These are phyloP conservation scores for Microctonus hyperodae DNA, from an alignment of 2,888 invertebrate genomes.

Conservation along the genomic window DNA sequence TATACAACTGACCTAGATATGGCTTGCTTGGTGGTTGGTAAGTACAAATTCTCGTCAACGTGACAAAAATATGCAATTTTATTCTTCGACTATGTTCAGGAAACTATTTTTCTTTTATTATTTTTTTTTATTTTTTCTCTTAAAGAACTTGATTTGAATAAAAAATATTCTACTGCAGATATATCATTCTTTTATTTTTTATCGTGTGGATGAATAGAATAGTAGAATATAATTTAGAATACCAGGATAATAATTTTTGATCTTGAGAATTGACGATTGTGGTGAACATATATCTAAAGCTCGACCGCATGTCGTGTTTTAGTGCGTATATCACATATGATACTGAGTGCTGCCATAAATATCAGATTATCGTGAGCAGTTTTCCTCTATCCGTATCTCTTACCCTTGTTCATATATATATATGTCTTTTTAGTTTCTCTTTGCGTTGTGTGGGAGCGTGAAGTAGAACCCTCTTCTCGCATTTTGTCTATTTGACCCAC, in stretches of 20 bases:
- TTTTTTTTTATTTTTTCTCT: background rate
- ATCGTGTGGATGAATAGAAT: background rate
- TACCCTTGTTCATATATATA: background rate
- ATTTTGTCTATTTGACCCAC: conserved; percentile 27
- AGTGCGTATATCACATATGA: conserved; percentile 47
- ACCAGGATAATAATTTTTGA: conserved; percentile 26
- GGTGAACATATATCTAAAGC: conserved; percentile 20
- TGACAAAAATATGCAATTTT: background rate
- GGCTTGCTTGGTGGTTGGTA: background rate
- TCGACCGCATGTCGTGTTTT: conserved; percentile 39
- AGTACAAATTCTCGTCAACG: background rate
- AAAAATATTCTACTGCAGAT: background rate
- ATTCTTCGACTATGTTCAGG: background rate
- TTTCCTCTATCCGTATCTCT: conserved; percentile 9
- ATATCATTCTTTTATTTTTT: too few species aligned
- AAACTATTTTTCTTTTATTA: too few species aligned
- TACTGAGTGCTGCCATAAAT: conserved; percentile 54
- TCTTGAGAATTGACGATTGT: conserved; percentile 19
- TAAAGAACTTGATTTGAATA: background rate
- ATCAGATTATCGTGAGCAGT: conserved; percentile 47
- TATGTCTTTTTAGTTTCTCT: background rate
- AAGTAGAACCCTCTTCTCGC: conserved; percentile 26
- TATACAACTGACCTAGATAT: background rate
- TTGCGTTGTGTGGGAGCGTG: conserved; percentile 1
- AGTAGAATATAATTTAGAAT: background rate